Evolutionary conservation across 2,888 invertebrate genomes (phyloP).

Genomic region (Spodoptera littoralis): DNA sequence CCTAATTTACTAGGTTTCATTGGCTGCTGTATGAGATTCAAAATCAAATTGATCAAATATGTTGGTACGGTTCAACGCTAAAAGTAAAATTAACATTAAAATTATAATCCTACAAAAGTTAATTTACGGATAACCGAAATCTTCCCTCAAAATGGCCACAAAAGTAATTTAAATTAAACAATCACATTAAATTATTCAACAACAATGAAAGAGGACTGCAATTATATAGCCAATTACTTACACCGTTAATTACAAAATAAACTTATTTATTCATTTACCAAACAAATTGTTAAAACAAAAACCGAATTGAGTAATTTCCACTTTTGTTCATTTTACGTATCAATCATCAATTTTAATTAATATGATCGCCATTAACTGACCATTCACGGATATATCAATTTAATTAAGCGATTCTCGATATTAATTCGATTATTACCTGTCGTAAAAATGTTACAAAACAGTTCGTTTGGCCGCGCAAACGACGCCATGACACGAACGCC

Average conservation of each 20-base stretch:
- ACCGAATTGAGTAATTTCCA: slow-evolving; percentile 29
- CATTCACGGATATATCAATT: slow-evolving; percentile 78
- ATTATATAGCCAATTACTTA: slow-evolving; percentile 7
- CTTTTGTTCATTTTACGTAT: slow-evolving; percentile 39
- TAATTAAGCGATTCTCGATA: slow-evolving; percentile 86
- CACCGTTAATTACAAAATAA: slow-evolving; percentile 18
- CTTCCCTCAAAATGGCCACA: too few relatives aligned
- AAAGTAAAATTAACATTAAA: too few relatives aligned
- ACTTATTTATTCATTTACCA: slow-evolving; percentile 21
- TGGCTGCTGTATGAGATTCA: too few relatives aligned
- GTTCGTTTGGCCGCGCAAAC: slow-evolving; percentile 77
- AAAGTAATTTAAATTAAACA: too few relatives aligned
- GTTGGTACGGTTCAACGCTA: too few relatives aligned
- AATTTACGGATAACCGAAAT: too few relatives aligned
- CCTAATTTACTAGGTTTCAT: too few relatives aligned
- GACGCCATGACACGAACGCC: slow-evolving; percentile 73
- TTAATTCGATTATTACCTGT: slow-evolving; percentile 85
- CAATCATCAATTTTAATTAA: slow-evolving; percentile 53
- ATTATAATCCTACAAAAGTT: too few relatives aligned
- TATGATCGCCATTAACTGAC: slow-evolving; percentile 59
- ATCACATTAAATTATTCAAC: neutral
- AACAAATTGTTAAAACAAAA: slow-evolving; percentile 36
- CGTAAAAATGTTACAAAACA: slow-evolving; percentile 84
- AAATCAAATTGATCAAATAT: too few relatives aligned
- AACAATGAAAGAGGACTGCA: neutral